Evolutionary conservation across 2,113 vertebrate genomes (phyloP), one percentile per base, ranked within the genome.

Genomic region (Perognathus longimembris): DNA sequence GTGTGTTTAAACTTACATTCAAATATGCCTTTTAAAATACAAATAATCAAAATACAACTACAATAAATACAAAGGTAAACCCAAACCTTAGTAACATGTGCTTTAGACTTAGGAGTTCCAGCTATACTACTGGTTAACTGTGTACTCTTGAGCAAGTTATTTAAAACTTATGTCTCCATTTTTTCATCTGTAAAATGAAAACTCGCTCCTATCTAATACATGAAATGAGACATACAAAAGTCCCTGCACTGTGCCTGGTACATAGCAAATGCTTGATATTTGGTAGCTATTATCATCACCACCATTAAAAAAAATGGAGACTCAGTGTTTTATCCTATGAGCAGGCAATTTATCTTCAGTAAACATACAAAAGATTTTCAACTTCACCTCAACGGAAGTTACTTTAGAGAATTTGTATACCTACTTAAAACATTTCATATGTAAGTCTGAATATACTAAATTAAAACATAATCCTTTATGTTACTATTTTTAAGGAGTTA

Each of bases 11-110:
- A 66, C n/a, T n/a, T 86, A 18, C 30, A 82, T 61, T 86, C 10
- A 66, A 30, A 66, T 66, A 66, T 66, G 28, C 28, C 26, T 79
- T 76, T 40, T 24, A 92, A 30, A 70, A 30, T 38, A 82, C 28
- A 92, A 69, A 5, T 85, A 70, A 79, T 45, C 45, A 6, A 81
- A 92, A 30, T 7, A 90, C 17, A 95, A 96, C 88, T 90, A 90
- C 6, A 84, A 9, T 59, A 90, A 89, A 91, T 79, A 71, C 69
- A 88, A 82, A 81, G 38, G 71, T 30, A 82, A 54, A 73, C 42
- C 42, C 54, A 93, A 83, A 75, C 18, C 42, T 40, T 70, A 73
- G 38, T 73, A 92, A 12, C 34, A 89, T 14, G 57, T 36, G 59
- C 28, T 93, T 92, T 71, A 69, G 45, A 92, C 61, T 86, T 42